Conservation (phyloP, 2,797 vertebrate species). For the Distichodus sexfasciatus region DNA sequence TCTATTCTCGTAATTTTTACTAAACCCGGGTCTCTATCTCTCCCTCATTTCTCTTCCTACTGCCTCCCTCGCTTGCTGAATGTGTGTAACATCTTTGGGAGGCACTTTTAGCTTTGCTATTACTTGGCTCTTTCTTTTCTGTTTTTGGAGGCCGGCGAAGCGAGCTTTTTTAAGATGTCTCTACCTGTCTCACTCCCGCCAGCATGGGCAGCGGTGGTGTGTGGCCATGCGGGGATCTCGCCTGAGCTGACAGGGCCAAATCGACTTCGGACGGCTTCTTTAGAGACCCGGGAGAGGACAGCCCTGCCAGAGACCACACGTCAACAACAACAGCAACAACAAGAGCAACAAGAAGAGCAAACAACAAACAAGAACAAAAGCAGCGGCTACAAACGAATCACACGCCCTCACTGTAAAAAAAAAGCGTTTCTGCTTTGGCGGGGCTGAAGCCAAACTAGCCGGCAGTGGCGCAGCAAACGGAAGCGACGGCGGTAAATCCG, state of each 20-base stretch:
- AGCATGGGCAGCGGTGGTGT: slow-evolving; percentile 96
- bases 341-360: slow-evolving; percentile 44
- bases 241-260: slow-evolving; percentile 93
- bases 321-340: slow-evolving; percentile 67
- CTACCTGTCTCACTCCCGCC: slow-evolving; percentile 97
- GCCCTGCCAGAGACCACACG: slow-evolving; percentile 77
- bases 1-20: too few species aligned
- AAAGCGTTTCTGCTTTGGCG: too few species aligned
- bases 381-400: background rate
- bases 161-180: slow-evolving; percentile 63
- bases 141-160: slow-evolving; percentile 5
- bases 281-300: slow-evolving; percentile 87
- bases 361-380: slow-evolving; percentile 23
- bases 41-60: too few species aligned
- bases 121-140: too few species aligned
- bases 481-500: too few species aligned
- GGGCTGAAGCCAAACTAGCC: too few species aligned
- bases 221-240: slow-evolving; percentile 93
- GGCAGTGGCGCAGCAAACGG: too few species aligned
- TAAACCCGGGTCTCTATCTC: too few species aligned
- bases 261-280: slow-evolving; percentile 98
- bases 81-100: too few species aligned
- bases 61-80: too few species aligned
- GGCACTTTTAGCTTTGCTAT: too few species aligned
- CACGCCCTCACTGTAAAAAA: too few species aligned